Evolutionary conservation across 92 coral and sea anemone genomes (phyloP).

Genomic region (Zoanthus solanderi): DNA sequence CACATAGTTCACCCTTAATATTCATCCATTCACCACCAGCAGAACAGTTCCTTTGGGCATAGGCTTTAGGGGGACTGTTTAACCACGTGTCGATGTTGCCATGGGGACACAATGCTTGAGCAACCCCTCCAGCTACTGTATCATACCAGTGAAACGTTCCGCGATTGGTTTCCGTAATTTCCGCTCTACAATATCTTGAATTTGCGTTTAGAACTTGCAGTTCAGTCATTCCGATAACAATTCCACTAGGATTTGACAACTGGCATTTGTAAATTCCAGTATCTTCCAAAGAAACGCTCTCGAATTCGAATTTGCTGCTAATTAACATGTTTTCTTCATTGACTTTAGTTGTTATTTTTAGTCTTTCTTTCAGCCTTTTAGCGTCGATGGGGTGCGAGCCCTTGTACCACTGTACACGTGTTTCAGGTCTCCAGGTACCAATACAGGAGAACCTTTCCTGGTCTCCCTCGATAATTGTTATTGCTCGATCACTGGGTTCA

Average conservation of each 20-base stretch:
- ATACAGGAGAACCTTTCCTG: constrained; percentile 62
- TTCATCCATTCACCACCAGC: constrained; percentile 68
- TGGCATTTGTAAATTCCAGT: constrained; percentile 75
- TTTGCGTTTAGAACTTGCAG: constrained; percentile 66
- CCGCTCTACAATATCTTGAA: constrained; percentile 71
- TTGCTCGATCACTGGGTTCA: constrained; percentile 67
- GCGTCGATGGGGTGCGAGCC: constrained; percentile 50
- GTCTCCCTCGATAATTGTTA: constrained; percentile 76
- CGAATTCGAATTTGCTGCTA: constrained; percentile 48
- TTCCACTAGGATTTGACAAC: constrained; percentile 65
- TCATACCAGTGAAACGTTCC: constrained; percentile 88
- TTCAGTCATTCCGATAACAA: constrained; percentile 48
- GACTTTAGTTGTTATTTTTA: constrained; percentile 43
- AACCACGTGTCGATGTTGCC: constrained; percentile 57
- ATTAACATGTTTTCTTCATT: constrained; percentile 33
- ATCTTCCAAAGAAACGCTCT: constrained; percentile 55
- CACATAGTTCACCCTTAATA: constrained; percentile 70
- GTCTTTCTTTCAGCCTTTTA: constrained; percentile 9
- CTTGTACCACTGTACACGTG: constrained; percentile 78
- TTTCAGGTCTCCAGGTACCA: constrained; percentile 77
- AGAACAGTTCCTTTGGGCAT: constrained; percentile 75
- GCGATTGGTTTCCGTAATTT: constrained; percentile 64
- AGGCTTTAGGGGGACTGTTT: constrained; percentile 31
- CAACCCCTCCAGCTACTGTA: constrained; percentile 70
- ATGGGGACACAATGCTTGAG: constrained; percentile 75